phyloP scores from a whole-genome alignment of 2,113 vertebrate genomes.

The Collichthys lucidus region DNA sequence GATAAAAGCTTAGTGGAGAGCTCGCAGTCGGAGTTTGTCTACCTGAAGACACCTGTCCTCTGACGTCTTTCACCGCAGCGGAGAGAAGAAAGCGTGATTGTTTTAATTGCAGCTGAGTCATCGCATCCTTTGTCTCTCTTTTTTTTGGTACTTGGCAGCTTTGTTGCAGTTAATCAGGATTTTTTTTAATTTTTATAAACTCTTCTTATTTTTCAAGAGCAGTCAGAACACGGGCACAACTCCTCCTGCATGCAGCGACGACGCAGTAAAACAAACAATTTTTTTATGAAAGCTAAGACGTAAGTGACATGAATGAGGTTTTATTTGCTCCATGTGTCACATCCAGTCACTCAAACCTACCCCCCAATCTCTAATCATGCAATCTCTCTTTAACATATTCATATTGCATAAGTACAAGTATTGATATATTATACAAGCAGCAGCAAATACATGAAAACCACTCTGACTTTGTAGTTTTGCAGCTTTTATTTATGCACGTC shows the following conservation, averaged over 20 bases:
- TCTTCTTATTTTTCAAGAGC: slow-evolving; percentile 17
- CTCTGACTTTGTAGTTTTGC: too few species aligned
- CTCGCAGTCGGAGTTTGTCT: slow-evolving; percentile 44
- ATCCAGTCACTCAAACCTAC: slow-evolving; percentile 32
- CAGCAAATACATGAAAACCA: too few species aligned
- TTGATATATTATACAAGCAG: too few species aligned
- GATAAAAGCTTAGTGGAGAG: slow-evolving; percentile 56
- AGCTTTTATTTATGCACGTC: too few species aligned
- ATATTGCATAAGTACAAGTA: neutral
- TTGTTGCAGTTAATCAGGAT: slow-evolving; percentile 23
- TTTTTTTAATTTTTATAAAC: slow-evolving; percentile 7
- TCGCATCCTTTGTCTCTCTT: slow-evolving; percentile 50
- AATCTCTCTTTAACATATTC: neutral
- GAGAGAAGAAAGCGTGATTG: slow-evolving; percentile 29
- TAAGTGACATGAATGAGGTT: slow-evolving; percentile 6
- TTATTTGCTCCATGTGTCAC: slow-evolving; percentile 19
- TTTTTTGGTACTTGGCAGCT: neutral
- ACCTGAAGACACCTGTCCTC: slow-evolving; percentile 76
- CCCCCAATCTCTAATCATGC: slow-evolving; percentile 18
- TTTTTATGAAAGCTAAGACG: neutral
- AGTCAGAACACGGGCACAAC: neutral
- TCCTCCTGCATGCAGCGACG: neutral
- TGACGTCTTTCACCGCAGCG: slow-evolving; percentile 8
- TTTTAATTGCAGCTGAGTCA: slow-evolving; percentile 45
- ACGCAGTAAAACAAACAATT: slow-evolving; percentile 17